These are phyloP conservation scores for Sceloporus undulatus DNA, from an alignment of 2,113 vertebrate species.

Conservation along the genomic window DNA sequence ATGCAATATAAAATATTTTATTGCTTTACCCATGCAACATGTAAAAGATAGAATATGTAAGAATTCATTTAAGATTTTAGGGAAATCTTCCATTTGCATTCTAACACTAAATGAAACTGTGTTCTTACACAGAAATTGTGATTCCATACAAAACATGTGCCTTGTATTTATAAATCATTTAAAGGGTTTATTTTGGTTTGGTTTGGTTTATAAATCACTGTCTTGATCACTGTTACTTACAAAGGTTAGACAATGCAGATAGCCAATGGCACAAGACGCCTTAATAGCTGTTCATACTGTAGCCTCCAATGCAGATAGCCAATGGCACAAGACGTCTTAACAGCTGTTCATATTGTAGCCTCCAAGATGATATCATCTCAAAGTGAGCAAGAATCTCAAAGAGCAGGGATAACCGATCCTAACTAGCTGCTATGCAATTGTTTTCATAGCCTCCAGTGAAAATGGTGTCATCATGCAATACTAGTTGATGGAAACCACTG, in stretches of 20 bases:
- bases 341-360: background rate
- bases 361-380: background rate
- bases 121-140: background rate
- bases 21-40: background rate
- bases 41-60: background rate
- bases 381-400: background rate
- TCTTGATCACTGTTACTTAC: background rate
- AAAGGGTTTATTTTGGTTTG: background rate
- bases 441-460: background rate
- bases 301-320: background rate
- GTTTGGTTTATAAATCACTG: background rate
- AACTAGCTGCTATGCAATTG: background rate
- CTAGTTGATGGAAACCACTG: background rate
- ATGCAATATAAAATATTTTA: conserved; percentile 14
- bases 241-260: background rate
- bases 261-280: background rate
- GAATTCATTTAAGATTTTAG: background rate
- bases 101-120: conserved; percentile 12
- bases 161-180: background rate
- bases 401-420: background rate
- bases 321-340: background rate
- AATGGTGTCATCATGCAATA: background rate
- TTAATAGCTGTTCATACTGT: background rate
- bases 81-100: background rate
- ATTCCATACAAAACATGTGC: background rate